A percentile compares a stretch with the other conserved stretches of the same genome.
Conservation (phyloP, 2,113 vertebrate species). For the Tonatia bakeri region DNA sequence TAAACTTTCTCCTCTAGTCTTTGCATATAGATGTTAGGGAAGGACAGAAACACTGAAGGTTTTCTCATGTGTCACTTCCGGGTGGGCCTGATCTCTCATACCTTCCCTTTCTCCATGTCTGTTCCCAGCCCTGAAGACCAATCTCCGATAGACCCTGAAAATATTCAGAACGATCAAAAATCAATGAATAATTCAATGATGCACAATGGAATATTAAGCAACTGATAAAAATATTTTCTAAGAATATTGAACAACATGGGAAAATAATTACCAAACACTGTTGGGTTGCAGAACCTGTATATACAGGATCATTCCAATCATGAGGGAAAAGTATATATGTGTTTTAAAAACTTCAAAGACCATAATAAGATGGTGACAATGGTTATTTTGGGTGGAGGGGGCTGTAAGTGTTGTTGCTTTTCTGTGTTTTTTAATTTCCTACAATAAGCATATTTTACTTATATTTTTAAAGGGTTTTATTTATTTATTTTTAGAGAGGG, state of each 20-base stretch:
- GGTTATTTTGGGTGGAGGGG: neutral
- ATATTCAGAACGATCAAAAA: neutral
- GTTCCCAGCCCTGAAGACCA: neutral
- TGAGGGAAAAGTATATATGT: neutral
- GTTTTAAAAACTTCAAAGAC: neutral
- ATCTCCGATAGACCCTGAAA: neutral
- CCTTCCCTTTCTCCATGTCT: neutral
- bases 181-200: neutral
- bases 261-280: neutral
- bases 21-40: neutral
- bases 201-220: neutral
- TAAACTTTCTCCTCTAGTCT: conserved; percentile 6
- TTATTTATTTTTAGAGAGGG: too few species aligned
- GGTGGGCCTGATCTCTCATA: neutral
- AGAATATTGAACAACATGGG: neutral
- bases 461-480: neutral
- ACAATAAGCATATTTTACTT: neutral
- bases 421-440: neutral
- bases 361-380: neutral
- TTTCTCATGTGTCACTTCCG: neutral
- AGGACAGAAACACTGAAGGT: neutral
- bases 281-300: neutral
- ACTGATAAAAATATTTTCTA: conserved; percentile 27
- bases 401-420: neutral
- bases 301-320: neutral